Evolutionary conservation across 1,140 invertebrate genomes (phyloP).

Genomic region (Platyura marginata): DNA sequence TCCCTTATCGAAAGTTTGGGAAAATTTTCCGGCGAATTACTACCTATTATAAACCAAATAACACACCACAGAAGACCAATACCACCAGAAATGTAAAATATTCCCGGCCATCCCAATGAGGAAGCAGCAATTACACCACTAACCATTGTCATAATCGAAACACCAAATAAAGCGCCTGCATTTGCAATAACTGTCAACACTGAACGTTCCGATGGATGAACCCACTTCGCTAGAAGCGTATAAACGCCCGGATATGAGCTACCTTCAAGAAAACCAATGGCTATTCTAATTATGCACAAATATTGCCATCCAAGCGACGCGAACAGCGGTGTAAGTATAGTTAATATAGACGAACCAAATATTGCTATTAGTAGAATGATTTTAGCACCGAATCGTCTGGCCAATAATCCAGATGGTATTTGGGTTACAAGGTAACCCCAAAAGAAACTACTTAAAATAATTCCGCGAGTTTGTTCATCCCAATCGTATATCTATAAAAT

Average conservation of each 20-base stretch:
- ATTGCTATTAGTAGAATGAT: constrained; percentile 36
- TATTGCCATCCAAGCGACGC: constrained; percentile 32
- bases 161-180: constrained; percentile 50
- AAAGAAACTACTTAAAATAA: constrained; percentile 46
- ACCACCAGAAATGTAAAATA: constrained; percentile 56
- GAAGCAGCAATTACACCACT: constrained; percentile 46
- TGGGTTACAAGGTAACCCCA: constrained; percentile 33
- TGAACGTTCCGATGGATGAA: constrained; percentile 36
- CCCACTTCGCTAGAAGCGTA: constrained; percentile 25
- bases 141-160: constrained; percentile 48
- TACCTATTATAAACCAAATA: constrained; percentile 40
- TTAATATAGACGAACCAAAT: constrained; percentile 20
- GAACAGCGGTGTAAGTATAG: constrained; percentile 25
- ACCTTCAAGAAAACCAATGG: constrained; percentile 64
- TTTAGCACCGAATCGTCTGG: constrained; percentile 43
- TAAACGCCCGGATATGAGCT: constrained; percentile 62
- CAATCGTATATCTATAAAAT: constrained; percentile 24
- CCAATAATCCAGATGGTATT: constrained; percentile 47
- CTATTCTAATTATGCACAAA: constrained; percentile 38
- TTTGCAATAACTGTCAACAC: constrained; percentile 35
- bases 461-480: constrained; percentile 27
- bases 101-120: constrained; percentile 45
- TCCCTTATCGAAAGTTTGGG: constrained; percentile 38
- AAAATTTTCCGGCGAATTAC: too few relatives aligned
- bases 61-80: constrained; percentile 37